These are phyloP conservation scores for Pseudanteris insignis DNA, from an alignment of 2,888 invertebrate genomes.

Conservation along the genomic window DNA sequence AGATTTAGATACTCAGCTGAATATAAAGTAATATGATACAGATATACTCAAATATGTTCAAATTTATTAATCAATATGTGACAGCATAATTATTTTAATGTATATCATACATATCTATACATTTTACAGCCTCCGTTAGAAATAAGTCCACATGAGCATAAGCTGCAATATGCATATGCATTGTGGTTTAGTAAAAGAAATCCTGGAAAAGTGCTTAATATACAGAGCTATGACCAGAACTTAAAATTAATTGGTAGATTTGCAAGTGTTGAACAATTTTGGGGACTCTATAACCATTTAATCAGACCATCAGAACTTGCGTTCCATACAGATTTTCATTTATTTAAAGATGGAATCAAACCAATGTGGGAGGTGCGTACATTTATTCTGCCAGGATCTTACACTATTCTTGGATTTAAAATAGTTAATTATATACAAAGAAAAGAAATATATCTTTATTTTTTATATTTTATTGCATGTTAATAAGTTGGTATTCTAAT, in stretches of 20 bases:
- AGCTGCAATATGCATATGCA: slow-evolving; percentile 92
- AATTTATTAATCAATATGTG: too few relatives aligned
- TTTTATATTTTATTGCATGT: too few relatives aligned
- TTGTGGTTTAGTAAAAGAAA: slow-evolving; percentile 83
- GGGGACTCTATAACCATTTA: slow-evolving; percentile 93
- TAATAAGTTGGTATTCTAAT: too few relatives aligned
- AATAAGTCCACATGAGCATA: slow-evolving; percentile 87
- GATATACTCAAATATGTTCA: too few relatives aligned
- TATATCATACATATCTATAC: too few relatives aligned
- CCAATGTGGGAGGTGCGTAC: slow-evolving; percentile 94
- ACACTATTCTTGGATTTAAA: too few relatives aligned
- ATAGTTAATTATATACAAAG: too few relatives aligned
- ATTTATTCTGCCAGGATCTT: not conserved
- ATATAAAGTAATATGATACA: too few relatives aligned
- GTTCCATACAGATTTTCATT: slow-evolving; percentile 91
- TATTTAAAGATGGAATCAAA: slow-evolving; percentile 97
- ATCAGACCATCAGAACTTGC: slow-evolving; percentile 89
- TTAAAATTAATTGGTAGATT: slow-evolving; percentile 88
- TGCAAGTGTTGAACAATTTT: slow-evolving; percentile 96
- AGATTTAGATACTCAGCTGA: too few relatives aligned
- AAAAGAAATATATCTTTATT: too few relatives aligned
- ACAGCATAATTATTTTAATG: too few relatives aligned
- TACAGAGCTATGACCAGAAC: slow-evolving; percentile 77
- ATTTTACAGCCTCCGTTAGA: slow-evolving; percentile 72
- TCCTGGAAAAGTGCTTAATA: slow-evolving; percentile 71